Base-by-base conservation (phyloP, 2,888 invertebrate species). In the Seira musarum region DNA sequence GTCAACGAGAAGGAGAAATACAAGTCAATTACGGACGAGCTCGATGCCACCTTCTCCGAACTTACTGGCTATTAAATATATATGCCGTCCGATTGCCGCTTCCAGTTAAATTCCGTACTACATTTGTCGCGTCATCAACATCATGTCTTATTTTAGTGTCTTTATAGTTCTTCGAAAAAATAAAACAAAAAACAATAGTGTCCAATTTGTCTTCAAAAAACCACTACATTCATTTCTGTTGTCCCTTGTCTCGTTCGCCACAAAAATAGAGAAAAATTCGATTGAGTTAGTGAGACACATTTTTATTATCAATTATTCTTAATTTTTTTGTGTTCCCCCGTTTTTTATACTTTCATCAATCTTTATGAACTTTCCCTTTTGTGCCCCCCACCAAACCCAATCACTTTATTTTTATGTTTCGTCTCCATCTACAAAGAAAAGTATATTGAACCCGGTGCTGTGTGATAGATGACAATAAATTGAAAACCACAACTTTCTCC, bases 11-110 rank as follows among this genome's bases (percentile, higher is more conserved):
- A 95, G 91, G 94, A 95, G 91, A 94, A 94, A 90, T 94, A 96
- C 95, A 97, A 97, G 94, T 93, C 94, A 91, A 96, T 97, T 93
- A 95, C 95, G 92, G 97, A 97, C 92, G 97, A 97, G 92, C 92
- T 97, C 93, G 97, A 97, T 92, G 93, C 94, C 91, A 97, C 97
- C 90, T 96, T 96, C 93, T 95, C 96, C 90, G 97, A 97, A 92
- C 93, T 97, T 91, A 96, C 96, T 91, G 96, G 95, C 93, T 96
- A 96, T 93, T 96, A 95, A 94, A 91, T 65, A 8, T 40, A 40
- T 40, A 40, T 40, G 40, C 40, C 76, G 63, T 72, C 69, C 73
- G 68, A 63, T 63, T 65, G 77, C 77, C 75, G 82, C 80, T 80
- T 79, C 79, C 82, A 83, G 82, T 80, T 80, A 77, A 74, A 78